Evolutionary conservation across 2,888 invertebrate genomes (phyloP).

Genomic region (Frankliniella fusca): DNA sequence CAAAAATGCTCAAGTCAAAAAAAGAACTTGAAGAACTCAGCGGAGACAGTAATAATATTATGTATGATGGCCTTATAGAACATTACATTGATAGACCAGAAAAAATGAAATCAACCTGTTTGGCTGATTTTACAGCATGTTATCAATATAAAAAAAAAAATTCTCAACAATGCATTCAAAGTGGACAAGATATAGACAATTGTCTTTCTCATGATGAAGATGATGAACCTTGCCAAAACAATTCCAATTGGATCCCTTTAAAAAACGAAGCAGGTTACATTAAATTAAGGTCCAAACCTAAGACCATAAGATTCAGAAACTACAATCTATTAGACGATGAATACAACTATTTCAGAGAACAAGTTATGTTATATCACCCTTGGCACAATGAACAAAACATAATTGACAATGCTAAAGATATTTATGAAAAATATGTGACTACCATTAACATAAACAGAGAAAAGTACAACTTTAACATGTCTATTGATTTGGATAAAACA

Average conservation of each 20-base stretch:
- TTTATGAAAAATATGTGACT: no score
- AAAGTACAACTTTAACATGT: no score
- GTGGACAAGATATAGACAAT: background rate
- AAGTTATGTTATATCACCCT: no score
- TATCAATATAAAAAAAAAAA: conserved; percentile 33
- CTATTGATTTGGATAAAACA: no score
- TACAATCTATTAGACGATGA: no score
- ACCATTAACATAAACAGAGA: no score
- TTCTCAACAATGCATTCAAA: background rate
- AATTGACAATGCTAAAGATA: no score
- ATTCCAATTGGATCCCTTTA: background rate
- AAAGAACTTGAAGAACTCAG: background rate
- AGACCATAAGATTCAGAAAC: no score
- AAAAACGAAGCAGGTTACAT: background rate
- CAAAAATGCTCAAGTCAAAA: background rate
- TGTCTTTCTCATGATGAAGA: background rate
- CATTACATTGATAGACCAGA: conserved; percentile 40
- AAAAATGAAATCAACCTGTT: conserved; percentile 38
- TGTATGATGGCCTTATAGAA: conserved; percentile 37
- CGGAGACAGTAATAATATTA: conserved; percentile 21
- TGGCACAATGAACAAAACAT: no score
- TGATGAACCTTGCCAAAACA: background rate
- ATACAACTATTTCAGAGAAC: no score
- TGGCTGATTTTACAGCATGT: conserved; percentile 40
- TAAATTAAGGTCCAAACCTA: conserved; percentile 28